Base-by-base conservation (phyloP, 2,888 invertebrate genomes). In the Sceliomorpha sp. region DNA sequence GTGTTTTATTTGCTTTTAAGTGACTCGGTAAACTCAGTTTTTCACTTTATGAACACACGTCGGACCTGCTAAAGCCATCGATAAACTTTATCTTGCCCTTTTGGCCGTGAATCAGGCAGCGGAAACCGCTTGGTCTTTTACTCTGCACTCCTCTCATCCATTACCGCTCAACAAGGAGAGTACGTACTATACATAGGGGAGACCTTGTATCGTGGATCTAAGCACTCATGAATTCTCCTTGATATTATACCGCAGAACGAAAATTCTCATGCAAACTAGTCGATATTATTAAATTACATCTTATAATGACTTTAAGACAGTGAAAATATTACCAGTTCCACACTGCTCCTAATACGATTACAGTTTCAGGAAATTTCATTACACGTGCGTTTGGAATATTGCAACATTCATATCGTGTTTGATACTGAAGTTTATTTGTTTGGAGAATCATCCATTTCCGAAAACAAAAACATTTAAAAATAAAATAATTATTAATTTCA, bases 61-160 rank as follows among this genome's bases (percentile, higher is more conserved):
- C 40, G 39, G 45, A 9, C 56, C 31, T n/a, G 40, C 39, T 56
- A 36, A 56, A 68, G 48, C 62, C 51, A 68, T 62, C 62, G 62
- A 68, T 62, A 68, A 68, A 58, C 45, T 68, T 62, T 68, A 62
- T 62, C 58, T 62, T 51, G 36, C 12, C 26, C 62, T 62, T 68
- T 53, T 47, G 62, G 58, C 62, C 42, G 62, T 68, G 68, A 62
- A 58, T 56, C 51, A 62, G 58, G 31, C 58, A 32, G 50, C 39
- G 34, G 51, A 8, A 68, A 58, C 59, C 40, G 56, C 62, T 59
- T 48, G 59, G 59, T 42, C 62, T 58, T 62, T 68, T 68, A 62
- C 56, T 27, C 40, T 6, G n/a, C 48, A 31, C 37, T 62, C 39
- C 45, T 51, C 55, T 56, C 56, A 62, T 68, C 68, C 62, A 68